phyloP scores from a whole-genome alignment of 2,888 invertebrate species.

The Mamestra brassicae region DNA sequence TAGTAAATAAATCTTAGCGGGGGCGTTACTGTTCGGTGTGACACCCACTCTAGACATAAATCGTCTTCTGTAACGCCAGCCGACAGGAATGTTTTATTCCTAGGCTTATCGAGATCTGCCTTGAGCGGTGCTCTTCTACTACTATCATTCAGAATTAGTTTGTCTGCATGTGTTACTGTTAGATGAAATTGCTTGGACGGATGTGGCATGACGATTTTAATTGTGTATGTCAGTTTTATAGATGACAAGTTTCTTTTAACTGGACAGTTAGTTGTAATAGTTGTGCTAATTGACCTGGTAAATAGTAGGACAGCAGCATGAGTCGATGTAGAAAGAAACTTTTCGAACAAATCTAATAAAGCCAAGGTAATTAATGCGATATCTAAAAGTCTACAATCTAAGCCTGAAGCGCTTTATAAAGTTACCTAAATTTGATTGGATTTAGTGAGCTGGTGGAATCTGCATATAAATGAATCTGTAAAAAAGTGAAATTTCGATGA shows the following conservation, averaged over 20 bases:
- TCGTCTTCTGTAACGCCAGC: slow-evolving; percentile 52
- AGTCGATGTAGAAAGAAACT: background rate
- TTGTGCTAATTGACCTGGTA: slow-evolving; percentile 18
- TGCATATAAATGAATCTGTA: background rate
- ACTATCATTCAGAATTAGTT: slow-evolving; percentile 60
- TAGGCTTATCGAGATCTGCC: slow-evolving; percentile 59
- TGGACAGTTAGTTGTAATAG: background rate
- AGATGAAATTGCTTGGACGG: slow-evolving; percentile 42
- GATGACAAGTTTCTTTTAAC: background rate
- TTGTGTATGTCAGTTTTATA: slow-evolving; percentile 31
- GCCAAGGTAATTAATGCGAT: background rate
- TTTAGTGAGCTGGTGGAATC: background rate
- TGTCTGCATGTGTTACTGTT: slow-evolving; percentile 31
- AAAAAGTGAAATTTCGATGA: background rate
- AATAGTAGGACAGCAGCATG: background rate
- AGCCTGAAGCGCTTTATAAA: background rate
- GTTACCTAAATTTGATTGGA: slow-evolving; percentile 5
- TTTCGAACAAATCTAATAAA: background rate
- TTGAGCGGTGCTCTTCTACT: slow-evolving; percentile 51
- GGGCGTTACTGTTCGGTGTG: slow-evolving; percentile 65
- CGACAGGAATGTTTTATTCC: slow-evolving; percentile 61
- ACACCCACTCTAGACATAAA: slow-evolving; percentile 65
- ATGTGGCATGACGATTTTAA: slow-evolving; percentile 42
- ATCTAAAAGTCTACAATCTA: background rate
- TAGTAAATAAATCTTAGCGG: slow-evolving; percentile 62